Conservation (phyloP, 2,888 invertebrate species). For the Cerastis rubricosa region DNA sequence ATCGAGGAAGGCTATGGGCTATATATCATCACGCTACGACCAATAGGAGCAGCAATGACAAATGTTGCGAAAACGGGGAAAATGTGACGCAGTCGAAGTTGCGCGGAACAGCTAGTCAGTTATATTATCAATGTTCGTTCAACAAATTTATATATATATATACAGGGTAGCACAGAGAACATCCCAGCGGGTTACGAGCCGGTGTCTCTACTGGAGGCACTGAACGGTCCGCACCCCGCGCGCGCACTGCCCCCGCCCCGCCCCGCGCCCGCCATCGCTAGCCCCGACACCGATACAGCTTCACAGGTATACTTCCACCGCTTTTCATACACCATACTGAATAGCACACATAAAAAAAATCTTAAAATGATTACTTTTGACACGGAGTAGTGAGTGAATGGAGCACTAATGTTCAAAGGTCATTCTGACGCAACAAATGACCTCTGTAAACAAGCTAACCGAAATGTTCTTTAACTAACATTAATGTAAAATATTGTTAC, state of each 20-base stretch:
- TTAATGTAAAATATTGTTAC: neutral
- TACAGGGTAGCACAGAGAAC: constrained; percentile 94
- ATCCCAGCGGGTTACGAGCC: constrained; percentile 98
- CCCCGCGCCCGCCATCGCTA: constrained; percentile 78
- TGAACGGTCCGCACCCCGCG: constrained; percentile 96
- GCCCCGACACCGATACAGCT: constrained; percentile 92
- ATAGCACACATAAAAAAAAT: neutral
- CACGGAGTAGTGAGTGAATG: constrained; percentile 20
- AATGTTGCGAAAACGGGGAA: too few species aligned
- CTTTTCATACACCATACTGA: neutral
- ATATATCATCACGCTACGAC: too few species aligned
- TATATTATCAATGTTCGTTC: too few species aligned
- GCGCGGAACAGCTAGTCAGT: too few species aligned
- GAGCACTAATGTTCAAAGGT: neutral
- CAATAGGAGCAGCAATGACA: too few species aligned
- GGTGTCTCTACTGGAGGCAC: constrained; percentile 98
- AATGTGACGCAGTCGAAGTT: too few species aligned
- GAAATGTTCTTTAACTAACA: neutral
- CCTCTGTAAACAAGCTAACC: neutral
- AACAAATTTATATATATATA: too few species aligned
- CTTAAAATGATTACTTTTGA: neutral
- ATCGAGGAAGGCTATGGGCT: too few species aligned
- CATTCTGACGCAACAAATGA: neutral
- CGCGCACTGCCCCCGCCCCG: constrained; percentile 84
- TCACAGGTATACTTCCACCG: constrained; percentile 80